Percentiles rank a stretch among this genome's conserved stretches.
Evolutionary conservation across 2,113 vertebrate genomes (phyloP).

Genomic region (Archilochus colubris): DNA sequence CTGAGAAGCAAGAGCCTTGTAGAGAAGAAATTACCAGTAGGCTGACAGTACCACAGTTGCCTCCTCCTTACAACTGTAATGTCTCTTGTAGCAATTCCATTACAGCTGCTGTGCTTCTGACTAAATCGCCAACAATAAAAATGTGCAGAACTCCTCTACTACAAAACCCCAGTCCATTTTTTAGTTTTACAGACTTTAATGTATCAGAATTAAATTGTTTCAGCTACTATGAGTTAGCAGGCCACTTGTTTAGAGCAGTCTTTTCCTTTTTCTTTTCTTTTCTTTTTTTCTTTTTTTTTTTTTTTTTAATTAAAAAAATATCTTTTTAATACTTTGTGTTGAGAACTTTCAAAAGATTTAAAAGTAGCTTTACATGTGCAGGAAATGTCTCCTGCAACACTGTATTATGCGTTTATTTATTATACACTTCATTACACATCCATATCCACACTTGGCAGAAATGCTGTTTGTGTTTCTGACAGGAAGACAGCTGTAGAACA

Average conservation of each 20-base stretch:
- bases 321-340: not conserved
- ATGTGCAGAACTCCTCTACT: conserved; percentile 3
- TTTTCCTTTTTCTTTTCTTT: too few species aligned
- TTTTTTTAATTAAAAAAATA: not conserved
- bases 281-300: too few species aligned
- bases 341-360: not conserved
- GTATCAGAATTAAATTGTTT: conserved; percentile 54
- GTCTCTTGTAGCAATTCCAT: not conserved
- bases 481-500: not conserved
- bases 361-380: not conserved
- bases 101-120: not conserved
- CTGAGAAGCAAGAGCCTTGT: not conserved
- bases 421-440: not conserved
- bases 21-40: not conserved
- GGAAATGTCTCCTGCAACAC: not conserved
- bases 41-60: not conserved
- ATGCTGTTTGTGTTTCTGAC: not conserved
- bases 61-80: not conserved
- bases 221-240: not conserved
- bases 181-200: conserved; percentile 39
- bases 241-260: not conserved
- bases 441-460: not conserved
- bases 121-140: conserved; percentile 47
- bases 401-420: not conserved
- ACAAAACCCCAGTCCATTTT: conserved; percentile 39